Evolutionary conservation across 2,113 vertebrate species (phyloP), one percentile per base, ranked within the genome.

Genomic region (Bagarius yarrelli): DNA sequence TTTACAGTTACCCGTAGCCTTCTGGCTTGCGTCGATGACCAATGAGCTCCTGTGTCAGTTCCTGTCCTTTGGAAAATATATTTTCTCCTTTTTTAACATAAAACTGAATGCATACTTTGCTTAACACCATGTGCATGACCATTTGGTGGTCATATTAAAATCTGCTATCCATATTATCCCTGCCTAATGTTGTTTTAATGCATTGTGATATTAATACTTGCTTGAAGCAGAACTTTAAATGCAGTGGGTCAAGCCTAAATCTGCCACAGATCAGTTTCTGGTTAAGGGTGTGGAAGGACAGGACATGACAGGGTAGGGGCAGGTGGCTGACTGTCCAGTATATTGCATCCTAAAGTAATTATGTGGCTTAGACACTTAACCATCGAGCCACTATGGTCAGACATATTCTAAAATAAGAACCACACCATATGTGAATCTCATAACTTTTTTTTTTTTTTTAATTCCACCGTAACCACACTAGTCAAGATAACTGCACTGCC

Each of bases 361-460:
- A 30, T 61, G 15, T 63, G 60, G 16, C 2, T 18, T 15, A 32
- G 30, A 18, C 32, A 15, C 16, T 63, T 32, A 63, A 19, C 27
- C 16, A 32, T 9, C 15, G 4, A 19, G 59, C 2, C 18, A 9
- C 32, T 25, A 32, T 19, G 30, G 30, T 16, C 30, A 36, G 21
- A 64, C 2, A 21, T 40, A 40, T 40, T 40, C 36, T 4, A 40
- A 40, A 40, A 40, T 40, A 40, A 40, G n/a, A 50, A 52, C 69
- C 69, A 30, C 25, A 44, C 55, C 72, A 75, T 74, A 74, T 75
- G 72, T n/a, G 30, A 19, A 59, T 75, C 57, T 75, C 30, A 59
- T 59, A 16, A 59, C 50, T 59, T 59, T 57, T 59, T 59, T 57
- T n/a, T 25, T 50, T 50, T 50, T 50, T 5, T 50, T 50, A 52